Base-by-base conservation (phyloP, 2,888 invertebrate species). In the Hylaea fasciaria region DNA sequence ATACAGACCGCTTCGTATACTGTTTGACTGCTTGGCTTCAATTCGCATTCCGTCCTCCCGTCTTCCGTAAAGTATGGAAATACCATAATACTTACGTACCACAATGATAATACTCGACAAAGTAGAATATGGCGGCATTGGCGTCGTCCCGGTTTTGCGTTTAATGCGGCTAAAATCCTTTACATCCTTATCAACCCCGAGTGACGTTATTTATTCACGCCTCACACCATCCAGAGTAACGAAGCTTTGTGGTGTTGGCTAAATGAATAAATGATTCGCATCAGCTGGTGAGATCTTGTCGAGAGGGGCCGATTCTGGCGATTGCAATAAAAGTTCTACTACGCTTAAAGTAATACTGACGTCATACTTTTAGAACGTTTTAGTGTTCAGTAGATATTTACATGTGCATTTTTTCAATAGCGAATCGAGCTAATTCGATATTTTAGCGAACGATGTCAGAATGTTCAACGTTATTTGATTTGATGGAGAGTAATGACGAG, bases 191-290 rank as follows among this genome's bases (percentile, higher is more conserved):
- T 55, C 55, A 55, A 39, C 3, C 17, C 16, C 22, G 35, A 56
- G 51, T 61, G 55, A 51, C 56, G 52, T 61, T 61, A 61, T 41
- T 55, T 52, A 61, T 61, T 61, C 55, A 61, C 37, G 47, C 55
- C 37, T 50, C 54, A 55, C 54, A 51, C 60, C 50, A 39, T 44
- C 48, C 41, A 29, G 8, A 35, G 52, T 43, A 49, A 56, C 43
- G 48, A 32, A 43, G 43, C 51, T 43, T 51, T 53, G 28, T 40
- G 35, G 52, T 32, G 45, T 16, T 53, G 9, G 14, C 8, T 44
- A 22, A 50, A 44, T 50, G 49, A 49, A 49, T 57, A 35, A 50
- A 46, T 41, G 39, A 51, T 40, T 29, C 32, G n/a, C 40, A 50
- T 57, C 50, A 57, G 37, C 13, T 16, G 41, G 29, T 29, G 17